Conservation (phyloP, 2,797 vertebrate species). For the Poeciliopsis turneri region DNA sequence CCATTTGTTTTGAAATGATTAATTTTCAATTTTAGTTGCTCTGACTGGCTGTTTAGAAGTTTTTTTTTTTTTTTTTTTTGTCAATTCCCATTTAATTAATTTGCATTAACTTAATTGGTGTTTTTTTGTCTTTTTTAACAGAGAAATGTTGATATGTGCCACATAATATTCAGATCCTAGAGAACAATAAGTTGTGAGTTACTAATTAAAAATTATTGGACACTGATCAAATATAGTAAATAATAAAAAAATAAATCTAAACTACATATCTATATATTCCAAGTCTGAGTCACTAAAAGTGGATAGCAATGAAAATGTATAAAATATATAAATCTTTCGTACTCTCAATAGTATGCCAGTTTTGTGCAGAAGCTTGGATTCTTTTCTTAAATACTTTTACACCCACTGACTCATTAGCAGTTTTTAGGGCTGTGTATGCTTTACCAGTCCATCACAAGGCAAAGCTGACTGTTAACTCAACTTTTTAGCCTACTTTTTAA, state of each 20-base stretch:
- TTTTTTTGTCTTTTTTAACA: neutral
- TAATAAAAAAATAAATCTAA: neutral
- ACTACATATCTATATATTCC: neutral
- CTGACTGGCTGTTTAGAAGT: neutral
- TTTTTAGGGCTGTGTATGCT: no score
- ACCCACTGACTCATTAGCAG: neutral
- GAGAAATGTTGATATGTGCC: neutral
- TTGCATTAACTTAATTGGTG: neutral
- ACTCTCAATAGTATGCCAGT: neutral
- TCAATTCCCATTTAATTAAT: neutral
- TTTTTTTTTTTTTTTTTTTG: neutral
- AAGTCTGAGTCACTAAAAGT: neutral
- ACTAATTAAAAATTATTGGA: neutral
- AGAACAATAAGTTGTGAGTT: neutral
- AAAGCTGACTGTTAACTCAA: neutral
- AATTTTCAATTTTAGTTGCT: neutral
- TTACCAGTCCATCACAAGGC: neutral
- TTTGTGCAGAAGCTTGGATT: neutral
- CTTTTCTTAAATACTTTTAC: neutral
- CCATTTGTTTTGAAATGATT: neutral
- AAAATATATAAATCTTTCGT: neutral
- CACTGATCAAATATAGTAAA: neutral
- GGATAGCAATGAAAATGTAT: neutral
- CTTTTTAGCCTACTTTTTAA: neutral
- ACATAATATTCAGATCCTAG: neutral